A percentile compares a stretch with the other conserved stretches of the same genome.
These are phyloP conservation scores for Dasyornis broadbenti DNA, from an alignment of 2,113 vertebrate species.

Conservation along the genomic window DNA sequence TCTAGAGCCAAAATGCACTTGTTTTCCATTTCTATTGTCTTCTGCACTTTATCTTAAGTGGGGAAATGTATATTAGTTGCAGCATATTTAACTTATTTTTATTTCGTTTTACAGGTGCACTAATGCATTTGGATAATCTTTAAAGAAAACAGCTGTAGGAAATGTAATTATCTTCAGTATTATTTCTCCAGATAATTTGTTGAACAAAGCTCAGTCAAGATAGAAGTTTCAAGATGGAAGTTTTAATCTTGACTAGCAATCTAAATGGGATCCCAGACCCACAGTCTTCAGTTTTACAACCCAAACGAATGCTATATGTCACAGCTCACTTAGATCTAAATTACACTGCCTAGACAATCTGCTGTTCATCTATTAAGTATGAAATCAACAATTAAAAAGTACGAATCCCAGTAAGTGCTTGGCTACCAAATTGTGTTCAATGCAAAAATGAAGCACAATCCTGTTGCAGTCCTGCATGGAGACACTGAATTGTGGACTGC, in stretches of 20 bases:
- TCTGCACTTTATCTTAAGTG: conserved; percentile 57
- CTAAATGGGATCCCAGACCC: conserved; percentile 37
- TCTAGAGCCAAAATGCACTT: conserved; percentile 62
- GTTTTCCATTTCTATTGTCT: conserved; percentile 55
- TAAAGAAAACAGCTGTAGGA: conserved; percentile 1
- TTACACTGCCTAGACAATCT: not conserved
- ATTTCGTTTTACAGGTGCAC: conserved; percentile 50
- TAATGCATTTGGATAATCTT: conserved; percentile 48
- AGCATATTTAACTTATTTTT: conserved; percentile 42
- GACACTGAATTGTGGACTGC: not conserved
- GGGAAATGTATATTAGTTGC: conserved; percentile 19
- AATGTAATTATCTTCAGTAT: conserved; percentile 19
- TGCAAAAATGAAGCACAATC: not conserved
- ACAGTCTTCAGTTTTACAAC: not conserved
- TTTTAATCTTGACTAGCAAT: conserved; percentile 54
- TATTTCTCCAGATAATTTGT: conserved; percentile 25
- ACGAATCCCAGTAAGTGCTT: not conserved
- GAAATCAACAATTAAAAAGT: not conserved
- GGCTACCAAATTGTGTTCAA: not conserved
- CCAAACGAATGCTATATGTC: not conserved
- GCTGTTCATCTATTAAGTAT: not conserved
- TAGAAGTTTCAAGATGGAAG: conserved; percentile 4
- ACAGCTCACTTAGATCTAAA: not conserved
- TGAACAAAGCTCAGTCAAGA: conserved; percentile 37
- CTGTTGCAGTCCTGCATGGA: not conserved